Conservation (phyloP, 2,113 vertebrate species). For the Sorex fumeus region DNA sequence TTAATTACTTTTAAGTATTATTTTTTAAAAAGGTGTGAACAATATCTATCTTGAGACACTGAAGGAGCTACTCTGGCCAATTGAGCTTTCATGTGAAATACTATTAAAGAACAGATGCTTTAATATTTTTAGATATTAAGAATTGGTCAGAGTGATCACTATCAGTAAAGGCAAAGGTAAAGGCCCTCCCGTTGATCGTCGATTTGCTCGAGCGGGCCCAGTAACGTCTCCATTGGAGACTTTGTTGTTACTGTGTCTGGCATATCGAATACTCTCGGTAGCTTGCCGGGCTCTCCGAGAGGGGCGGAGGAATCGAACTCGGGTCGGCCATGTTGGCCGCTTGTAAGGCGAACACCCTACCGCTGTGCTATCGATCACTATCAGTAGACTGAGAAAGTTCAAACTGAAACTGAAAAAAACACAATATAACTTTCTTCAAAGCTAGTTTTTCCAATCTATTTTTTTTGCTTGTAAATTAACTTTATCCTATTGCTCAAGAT, state of each 20-base stretch:
- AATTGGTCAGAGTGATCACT: background rate
- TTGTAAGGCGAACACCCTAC: no score
- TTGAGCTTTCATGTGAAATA: slow-evolving; percentile 1
- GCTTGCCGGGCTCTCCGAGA: no score
- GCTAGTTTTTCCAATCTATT: background rate
- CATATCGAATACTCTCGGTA: no score
- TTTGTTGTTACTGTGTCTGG: no score
- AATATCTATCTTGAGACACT: slow-evolving; percentile 15
- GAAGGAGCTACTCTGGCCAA: background rate
- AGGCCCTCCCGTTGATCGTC: no score
- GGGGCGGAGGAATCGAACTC: no score
- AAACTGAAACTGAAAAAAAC: slow-evolving; percentile 50
- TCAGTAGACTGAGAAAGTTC: background rate
- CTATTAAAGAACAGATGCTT: background rate
- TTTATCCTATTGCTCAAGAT: background rate
- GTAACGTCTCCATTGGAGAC: no score
- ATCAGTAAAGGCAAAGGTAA: no score
- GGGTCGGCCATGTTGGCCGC: no score
- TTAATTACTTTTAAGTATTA: no score
- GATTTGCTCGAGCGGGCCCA: no score
- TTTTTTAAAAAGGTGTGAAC: background rate
- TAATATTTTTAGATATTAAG: background rate
- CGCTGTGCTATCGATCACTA: no score
- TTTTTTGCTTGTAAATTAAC: slow-evolving; percentile 10
- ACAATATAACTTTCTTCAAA: slow-evolving; percentile 34